A percentile compares a stretch with the other conserved stretches of the same genome.
Evolutionary conservation across 2,797 vertebrate species (phyloP).

Genomic region (Falco biarmicus): DNA sequence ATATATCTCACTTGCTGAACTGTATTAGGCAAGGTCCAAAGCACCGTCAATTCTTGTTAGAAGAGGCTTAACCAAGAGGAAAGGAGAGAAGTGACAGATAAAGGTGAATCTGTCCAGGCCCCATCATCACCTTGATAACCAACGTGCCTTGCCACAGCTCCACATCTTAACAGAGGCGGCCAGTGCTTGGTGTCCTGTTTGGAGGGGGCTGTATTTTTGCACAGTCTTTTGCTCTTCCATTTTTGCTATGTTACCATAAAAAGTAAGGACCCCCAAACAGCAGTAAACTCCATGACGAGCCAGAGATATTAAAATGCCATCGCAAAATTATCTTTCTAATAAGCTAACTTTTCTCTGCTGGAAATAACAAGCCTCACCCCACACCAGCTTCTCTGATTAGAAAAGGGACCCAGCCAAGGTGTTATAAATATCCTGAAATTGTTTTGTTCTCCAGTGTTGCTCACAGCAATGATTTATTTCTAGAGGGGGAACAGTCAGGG

Average conservation of each 20-base stretch:
- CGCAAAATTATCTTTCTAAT: not conserved
- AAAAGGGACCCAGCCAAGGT: slow-evolving; percentile 5
- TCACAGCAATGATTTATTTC: slow-evolving; percentile 27
- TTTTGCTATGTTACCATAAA: not conserved
- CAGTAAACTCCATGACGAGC: not conserved
- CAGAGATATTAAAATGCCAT: not conserved
- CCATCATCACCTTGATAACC: not conserved
- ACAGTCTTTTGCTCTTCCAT: not conserved
- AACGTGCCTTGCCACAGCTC: not conserved
- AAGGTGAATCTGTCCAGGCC: not conserved
- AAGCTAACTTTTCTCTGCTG: not conserved
- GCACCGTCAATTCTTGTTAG: not conserved
- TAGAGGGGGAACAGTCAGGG: not conserved
- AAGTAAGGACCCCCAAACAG: not conserved
- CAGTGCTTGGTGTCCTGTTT: fast-evolving
- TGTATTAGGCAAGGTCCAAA: not conserved
- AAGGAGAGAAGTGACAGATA: not conserved
- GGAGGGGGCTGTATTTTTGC: not conserved
- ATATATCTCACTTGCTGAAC: not conserved
- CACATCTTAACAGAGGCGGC: not conserved
- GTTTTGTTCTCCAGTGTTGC: not conserved
- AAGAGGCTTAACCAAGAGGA: not conserved
- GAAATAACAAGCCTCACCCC: not conserved
- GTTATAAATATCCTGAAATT: not conserved
- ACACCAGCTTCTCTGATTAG: not conserved